Conservation (phyloP, 2,888 invertebrate genomes). For the Acronicta psi region DNA sequence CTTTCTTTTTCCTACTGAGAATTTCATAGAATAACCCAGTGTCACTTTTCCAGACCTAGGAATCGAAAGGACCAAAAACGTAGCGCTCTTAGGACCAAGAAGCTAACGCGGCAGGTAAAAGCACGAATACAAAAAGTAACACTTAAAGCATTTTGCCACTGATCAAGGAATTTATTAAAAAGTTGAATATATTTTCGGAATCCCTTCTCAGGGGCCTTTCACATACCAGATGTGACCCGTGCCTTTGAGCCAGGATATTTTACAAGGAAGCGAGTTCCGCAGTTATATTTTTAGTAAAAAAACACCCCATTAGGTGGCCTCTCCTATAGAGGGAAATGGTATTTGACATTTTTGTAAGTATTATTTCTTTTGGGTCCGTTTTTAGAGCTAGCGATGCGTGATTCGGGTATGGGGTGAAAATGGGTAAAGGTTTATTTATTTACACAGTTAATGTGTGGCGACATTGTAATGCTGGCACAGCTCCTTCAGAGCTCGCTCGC, state of each 20-base stretch:
- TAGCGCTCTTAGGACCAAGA: too few relatives aligned
- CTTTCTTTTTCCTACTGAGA: too few relatives aligned
- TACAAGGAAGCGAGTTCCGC: slow-evolving; percentile 28
- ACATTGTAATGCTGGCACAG: too few relatives aligned
- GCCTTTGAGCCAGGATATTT: slow-evolving; percentile 53
- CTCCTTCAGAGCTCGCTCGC: too few relatives aligned
- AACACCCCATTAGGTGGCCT: slow-evolving; percentile 54
- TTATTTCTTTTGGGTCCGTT: slow-evolving; percentile 50
- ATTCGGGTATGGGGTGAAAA: slow-evolving; percentile 33
- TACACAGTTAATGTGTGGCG: slow-evolving; percentile 9
- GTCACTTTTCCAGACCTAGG: too few relatives aligned
- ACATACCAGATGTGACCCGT: slow-evolving; percentile 52
- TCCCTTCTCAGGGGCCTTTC: slow-evolving; percentile 50
- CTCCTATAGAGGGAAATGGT: slow-evolving; percentile 44
- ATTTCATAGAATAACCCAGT: too few relatives aligned
- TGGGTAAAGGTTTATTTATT: slow-evolving; percentile 11
- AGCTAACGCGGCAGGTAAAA: too few relatives aligned
- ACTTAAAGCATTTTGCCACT: slow-evolving; percentile 56
- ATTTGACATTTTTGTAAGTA: slow-evolving; percentile 56
- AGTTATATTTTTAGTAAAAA: slow-evolving; percentile 55
- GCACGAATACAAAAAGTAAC: slow-evolving; percentile 28
- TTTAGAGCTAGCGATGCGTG: slow-evolving; percentile 36
- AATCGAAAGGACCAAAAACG: too few relatives aligned
- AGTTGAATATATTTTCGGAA: slow-evolving; percentile 56
- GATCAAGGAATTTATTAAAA: slow-evolving; percentile 69